phyloP scores from a whole-genome alignment of 2,797 vertebrate genomes.

The Thamnophis elegans region DNA sequence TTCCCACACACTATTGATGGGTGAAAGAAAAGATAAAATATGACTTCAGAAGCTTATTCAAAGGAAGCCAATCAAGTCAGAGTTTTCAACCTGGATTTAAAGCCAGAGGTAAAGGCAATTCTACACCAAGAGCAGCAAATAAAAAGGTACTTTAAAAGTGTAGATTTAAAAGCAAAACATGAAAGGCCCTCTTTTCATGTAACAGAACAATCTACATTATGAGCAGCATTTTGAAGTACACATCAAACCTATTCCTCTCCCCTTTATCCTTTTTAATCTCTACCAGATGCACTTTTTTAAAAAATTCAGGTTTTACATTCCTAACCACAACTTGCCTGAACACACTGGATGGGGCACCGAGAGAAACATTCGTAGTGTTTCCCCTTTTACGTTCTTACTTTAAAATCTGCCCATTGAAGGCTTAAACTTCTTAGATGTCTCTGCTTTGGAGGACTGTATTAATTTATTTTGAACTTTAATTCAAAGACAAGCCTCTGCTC shows the following conservation, averaged over 20 bases:
- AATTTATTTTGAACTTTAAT: constrained; percentile 44
- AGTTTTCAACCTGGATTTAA: constrained; percentile 50
- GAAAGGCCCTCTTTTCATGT: constrained; percentile 61
- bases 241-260: constrained; percentile 57
- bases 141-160: constrained; percentile 71
- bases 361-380: constrained; percentile 52
- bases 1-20: constrained; percentile 26
- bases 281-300: constrained; percentile 67
- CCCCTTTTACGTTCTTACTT: constrained; percentile 49
- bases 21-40: constrained; percentile 51
- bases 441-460: constrained; percentile 42
- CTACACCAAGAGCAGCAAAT: constrained; percentile 64
- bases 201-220: constrained; percentile 59
- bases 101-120: constrained; percentile 56
- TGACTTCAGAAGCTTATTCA: constrained; percentile 58
- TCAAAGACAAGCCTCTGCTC: constrained; percentile 22
- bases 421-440: constrained; percentile 45
- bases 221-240: constrained; percentile 63
- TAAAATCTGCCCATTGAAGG: constrained; percentile 41
- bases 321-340: constrained; percentile 62
- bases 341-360: constrained; percentile 50
- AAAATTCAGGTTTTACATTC: constrained; percentile 66
- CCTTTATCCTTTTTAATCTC: constrained; percentile 69
- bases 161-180: constrained; percentile 64
- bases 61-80: constrained; percentile 52